phyloP scores from a whole-genome alignment of 1,140 invertebrate genomes.

The Anthonomus grandis region DNA sequence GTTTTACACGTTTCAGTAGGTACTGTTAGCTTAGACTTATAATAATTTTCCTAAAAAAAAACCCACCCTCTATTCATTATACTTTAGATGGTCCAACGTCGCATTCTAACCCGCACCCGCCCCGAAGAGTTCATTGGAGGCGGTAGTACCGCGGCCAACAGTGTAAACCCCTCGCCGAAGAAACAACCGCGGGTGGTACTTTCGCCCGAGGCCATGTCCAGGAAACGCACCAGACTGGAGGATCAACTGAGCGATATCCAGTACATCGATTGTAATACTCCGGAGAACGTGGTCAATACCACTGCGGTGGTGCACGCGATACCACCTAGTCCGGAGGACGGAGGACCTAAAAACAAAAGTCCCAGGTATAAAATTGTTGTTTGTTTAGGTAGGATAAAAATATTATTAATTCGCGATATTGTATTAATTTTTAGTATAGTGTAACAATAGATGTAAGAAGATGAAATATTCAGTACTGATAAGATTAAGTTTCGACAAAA shows the following conservation, averaged over 20 bases:
- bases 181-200: conserved; percentile 54
- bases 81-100: conserved; percentile 39
- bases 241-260: conserved; percentile 61
- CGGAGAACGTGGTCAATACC: conserved; percentile 49
- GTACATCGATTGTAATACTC: conserved; percentile 62
- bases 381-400: too few species aligned
- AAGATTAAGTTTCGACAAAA: too few species aligned
- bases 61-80: too few species aligned
- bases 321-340: conserved; percentile 24
- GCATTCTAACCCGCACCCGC: conserved; percentile 48
- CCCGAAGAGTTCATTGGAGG: conserved; percentile 52
- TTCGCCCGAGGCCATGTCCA: conserved; percentile 47
- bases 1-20: too few species aligned
- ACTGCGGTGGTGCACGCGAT: conserved; percentile 38
- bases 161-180: conserved; percentile 55
- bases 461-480: too few species aligned
- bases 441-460: too few species aligned
- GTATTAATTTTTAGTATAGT: too few species aligned
- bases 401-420: too few species aligned
- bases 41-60: too few species aligned
- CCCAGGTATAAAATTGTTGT: conserved; percentile 31
- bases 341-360: conserved; percentile 42
- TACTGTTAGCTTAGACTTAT: too few species aligned
- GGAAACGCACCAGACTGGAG: conserved; percentile 59
- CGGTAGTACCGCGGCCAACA: conserved; percentile 51